Evolutionary conservation across 92 coral and sea anemone species (phyloP), one percentile per base, ranked within the genome.

Genomic region (Nematostella vectensis): DNA sequence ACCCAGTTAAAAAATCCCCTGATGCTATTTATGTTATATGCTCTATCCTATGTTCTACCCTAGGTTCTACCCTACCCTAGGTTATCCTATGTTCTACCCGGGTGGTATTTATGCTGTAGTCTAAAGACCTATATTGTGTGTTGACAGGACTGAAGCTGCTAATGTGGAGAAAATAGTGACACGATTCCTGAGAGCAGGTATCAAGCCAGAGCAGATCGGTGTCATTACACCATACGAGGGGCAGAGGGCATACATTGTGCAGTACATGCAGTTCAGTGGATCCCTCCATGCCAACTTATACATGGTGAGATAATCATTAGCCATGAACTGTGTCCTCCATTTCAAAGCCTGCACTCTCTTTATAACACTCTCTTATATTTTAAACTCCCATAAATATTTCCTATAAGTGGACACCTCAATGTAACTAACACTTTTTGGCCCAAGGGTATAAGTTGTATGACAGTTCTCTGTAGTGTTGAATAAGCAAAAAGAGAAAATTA

Each of bases 181-280:
- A 2, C 72, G 98, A 29, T 91, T 91, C 65, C 64, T 91, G 11
- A 85, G 98, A 54, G 98, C 98, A 4, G 98, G 98, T 56, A 86
- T 91, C 31, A 91, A 91, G 45, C 98, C 98, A 17, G 98, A 86
- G 39, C 98, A 91, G 68, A 91, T 91, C 57, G 98, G 98, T 48
- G 98, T 91, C 48, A 91, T 91, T 44, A 91, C 98, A 15, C 98
- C 98, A 3, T 91, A 91, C 33, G 98, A 91, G 55, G 98, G 98
- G 6, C 98, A 91, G 54, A 77, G 98, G 48, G 98, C 98, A 11
- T 91, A 91, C 54, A 68, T 91, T 54, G 98, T 91, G 20, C 98
- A 91, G 82, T 91, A 91, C 83, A 91, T 91, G 98, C 98, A 91
- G 61, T 91, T 74, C 69, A 91, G 98, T 58, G 98, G 98, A 20